Base-by-base conservation (phyloP, 2,113 vertebrate genomes). In the Gnathonemus echidnorhynchus region DNA sequence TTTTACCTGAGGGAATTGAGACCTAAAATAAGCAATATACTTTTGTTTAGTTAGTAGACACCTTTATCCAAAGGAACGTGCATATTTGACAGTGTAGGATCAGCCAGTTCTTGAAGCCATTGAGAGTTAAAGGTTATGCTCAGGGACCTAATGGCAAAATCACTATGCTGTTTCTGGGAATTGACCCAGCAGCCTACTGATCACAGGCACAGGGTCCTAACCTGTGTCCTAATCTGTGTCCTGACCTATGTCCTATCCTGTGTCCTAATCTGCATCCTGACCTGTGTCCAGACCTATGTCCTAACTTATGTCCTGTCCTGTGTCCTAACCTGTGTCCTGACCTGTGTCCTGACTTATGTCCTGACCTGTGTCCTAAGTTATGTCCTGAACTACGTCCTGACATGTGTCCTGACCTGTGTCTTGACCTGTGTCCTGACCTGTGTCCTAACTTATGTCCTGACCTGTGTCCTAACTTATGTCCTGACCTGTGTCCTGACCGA, bases 1-100 rank as follows among this genome's bases (percentile, higher is more conserved):
- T 80, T 52, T 85, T 42, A 85, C 80, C 77, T 52, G 50, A 58
- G 49, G 89, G 88, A 27, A 62, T 66, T 88, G 49, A 87, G n/a
- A 39, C 86, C 50, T 17, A 87, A 87, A 87, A 53, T 87, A 87
- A 87, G 86, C 49, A 13, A 17, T 21, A 17, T 31, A 13, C 56
- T 8, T 24, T n/a, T 24, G 21, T 24, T 62, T 62, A 62, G 21
- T 24, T n/a, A 24, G 56, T 7, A 9, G 56, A 58, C 0, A 2
- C 21, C 56, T 58, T 58, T n/a, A n/a, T 66, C 58, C 58, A 66
- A 27, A 66, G 8, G 24, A 66, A 66, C 0, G n/a, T 27, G n/a
- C n/a, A 27, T 66, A 27, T 66, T 27, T 66, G 2, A 66, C 9
- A 66, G n/a, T 27, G 62, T n/a, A 66, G 62, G 62, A 3, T 27